These are phyloP conservation scores for Trochalopteron elliotii DNA, from an alignment of 2,113 vertebrate species.

Conservation along the genomic window DNA sequence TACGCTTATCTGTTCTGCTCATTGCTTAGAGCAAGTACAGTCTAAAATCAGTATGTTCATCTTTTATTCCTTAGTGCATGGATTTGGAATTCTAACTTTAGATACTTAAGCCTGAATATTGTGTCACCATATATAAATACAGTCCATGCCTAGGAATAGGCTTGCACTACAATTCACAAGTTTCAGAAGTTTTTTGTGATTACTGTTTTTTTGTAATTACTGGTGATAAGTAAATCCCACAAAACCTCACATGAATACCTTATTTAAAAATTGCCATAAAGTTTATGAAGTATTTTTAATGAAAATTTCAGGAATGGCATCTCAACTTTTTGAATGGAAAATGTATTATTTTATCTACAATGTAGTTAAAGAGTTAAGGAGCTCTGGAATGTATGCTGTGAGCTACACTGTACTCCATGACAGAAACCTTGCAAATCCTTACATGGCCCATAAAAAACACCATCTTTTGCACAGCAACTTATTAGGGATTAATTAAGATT, in stretches of 20 bases:
- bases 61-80: not conserved
- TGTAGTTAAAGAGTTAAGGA: not conserved
- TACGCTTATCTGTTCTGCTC: not conserved
- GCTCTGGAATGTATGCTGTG: not conserved
- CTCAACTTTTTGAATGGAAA: not conserved
- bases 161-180: not conserved
- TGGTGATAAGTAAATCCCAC: not conserved
- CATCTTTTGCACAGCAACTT: not conserved
- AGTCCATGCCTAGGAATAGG: not conserved
- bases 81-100: constrained; percentile 34
- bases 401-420: not conserved
- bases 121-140: not conserved
- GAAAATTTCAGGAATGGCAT: not conserved
- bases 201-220: not conserved
- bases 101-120: not conserved
- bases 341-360: not conserved
- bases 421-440: not conserved
- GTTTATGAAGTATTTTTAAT: not conserved
- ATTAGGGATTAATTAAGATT: not conserved
- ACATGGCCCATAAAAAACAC: not conserved
- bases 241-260: not conserved
- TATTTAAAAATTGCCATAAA: not conserved
- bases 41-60: constrained; percentile 8
- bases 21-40: not conserved
- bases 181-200: not conserved